A percentile compares a stretch with the other conserved stretches of the same genome.
Conservation (phyloP, 2,888 invertebrate genomes). For the Dasypogon diadema region DNA sequence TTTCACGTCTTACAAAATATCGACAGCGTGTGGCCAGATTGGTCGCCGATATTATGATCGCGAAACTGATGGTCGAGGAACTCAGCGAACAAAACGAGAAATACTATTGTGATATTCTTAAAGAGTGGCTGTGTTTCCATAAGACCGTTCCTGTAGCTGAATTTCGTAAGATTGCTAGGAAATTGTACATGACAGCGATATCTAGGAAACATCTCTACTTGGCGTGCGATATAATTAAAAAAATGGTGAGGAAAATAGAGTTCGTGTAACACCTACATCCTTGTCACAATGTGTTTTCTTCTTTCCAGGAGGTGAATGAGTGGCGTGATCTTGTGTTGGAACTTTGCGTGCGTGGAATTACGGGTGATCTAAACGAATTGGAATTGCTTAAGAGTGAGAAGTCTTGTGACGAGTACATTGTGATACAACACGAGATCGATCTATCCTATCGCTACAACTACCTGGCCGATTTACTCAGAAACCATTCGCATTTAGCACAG, state of each 20-base stretch:
- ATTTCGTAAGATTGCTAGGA: conserved; percentile 49
- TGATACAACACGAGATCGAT: conserved; percentile 69
- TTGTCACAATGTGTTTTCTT: no score
- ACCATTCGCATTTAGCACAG: conserved; percentile 71
- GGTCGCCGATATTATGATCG: conserved; percentile 40
- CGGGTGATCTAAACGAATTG: conserved; percentile 74
- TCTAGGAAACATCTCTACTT: conserved; percentile 49
- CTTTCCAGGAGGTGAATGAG: conserved; percentile 28
- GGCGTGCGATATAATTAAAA: conserved; percentile 50
- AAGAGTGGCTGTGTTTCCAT: conserved; percentile 49
- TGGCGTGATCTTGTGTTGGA: conserved; percentile 63
- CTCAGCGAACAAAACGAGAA: conserved; percentile 42
- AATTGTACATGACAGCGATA: conserved; percentile 49
- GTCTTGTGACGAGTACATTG: conserved; percentile 67
- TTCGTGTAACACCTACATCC: no score
- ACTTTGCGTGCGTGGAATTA: conserved; percentile 73
- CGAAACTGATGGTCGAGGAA: conserved; percentile 42
- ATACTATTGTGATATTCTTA: conserved; percentile 50
- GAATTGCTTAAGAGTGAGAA: conserved; percentile 70
- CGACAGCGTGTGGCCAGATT: conserved; percentile 48
- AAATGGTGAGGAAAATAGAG: conserved; percentile 52
- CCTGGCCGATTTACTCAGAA: conserved; percentile 70
- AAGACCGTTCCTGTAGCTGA: conserved; percentile 18
- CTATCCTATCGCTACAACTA: conserved; percentile 71
- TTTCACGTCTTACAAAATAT: conserved; percentile 32